A percentile compares a stretch with the other conserved stretches of the same genome.
Conservation (phyloP, 2,113 vertebrate species). For the Steatornis caripensis region DNA sequence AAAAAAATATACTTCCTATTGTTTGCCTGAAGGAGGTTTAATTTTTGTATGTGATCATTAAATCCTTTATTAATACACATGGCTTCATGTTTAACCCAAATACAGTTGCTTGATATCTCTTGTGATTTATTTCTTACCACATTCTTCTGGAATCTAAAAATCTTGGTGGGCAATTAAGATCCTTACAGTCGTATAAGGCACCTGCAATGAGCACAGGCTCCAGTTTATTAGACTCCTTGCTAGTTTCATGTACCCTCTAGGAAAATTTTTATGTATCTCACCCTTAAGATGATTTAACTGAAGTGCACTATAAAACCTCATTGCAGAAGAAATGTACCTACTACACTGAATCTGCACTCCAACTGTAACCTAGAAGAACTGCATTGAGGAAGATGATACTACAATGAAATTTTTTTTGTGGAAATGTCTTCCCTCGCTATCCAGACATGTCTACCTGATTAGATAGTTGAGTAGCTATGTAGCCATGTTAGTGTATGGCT, state of each 20-base stretch:
- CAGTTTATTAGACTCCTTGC: neutral
- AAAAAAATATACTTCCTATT: neutral
- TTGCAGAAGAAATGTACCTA: neutral
- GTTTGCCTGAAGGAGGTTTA: neutral
- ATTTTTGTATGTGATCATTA: neutral
- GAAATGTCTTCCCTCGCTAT: neutral
- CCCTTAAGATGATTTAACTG: neutral
- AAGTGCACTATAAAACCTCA: neutral
- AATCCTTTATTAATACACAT: neutral
- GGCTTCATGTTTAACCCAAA: neutral
- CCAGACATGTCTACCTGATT: neutral
- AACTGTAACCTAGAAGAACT: neutral
- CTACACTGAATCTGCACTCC: neutral
- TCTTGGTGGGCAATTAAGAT: neutral
- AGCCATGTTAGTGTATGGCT: neutral
- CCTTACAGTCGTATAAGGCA: neutral
- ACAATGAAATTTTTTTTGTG: fast-evolving
- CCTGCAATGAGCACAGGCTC: neutral
- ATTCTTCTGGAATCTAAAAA: neutral
- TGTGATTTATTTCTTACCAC: neutral
- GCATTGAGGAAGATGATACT: neutral
- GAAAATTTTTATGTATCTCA: neutral
- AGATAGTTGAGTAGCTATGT: neutral
- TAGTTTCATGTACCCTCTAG: neutral
- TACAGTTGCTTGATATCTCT: neutral